A percentile compares a stretch with the other conserved stretches of the same genome.
These are phyloP conservation scores for Papilio dardanus DNA, from an alignment of 1,140 invertebrate genomes.

Conservation along the genomic window DNA sequence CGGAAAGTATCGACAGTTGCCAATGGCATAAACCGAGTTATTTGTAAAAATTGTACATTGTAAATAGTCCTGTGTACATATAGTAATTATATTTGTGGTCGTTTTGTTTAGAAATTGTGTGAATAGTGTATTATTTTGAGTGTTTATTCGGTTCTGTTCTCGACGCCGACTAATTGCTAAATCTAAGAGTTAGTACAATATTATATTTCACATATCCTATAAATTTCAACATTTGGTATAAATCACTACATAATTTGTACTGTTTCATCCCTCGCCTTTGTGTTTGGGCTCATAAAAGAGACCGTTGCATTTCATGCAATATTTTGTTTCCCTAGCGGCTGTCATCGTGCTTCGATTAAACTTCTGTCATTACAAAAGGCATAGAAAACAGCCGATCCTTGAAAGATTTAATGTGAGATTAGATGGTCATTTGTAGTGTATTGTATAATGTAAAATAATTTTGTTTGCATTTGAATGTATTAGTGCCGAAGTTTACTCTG, in stretches of 20 bases:
- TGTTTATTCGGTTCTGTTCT: constrained; percentile 79
- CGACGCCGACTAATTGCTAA: constrained; percentile 76
- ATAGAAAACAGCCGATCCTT: constrained; percentile 68
- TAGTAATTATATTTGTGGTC: constrained; percentile 83
- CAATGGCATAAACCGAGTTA: constrained; percentile 81
- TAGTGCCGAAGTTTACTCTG: constrained; percentile 53
- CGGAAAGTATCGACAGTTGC: constrained; percentile 80
- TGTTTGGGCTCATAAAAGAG: constrained; percentile 65
- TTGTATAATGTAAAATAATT: constrained; percentile 68
- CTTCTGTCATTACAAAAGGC: constrained; percentile 77
- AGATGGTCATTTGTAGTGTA: constrained; percentile 51
- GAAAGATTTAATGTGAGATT: constrained; percentile 64
- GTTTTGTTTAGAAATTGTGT: constrained; percentile 81
- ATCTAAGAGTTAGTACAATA: constrained; percentile 62
- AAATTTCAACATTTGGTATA: constrained; percentile 56
- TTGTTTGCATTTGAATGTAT: constrained; percentile 52
- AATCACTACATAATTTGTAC: constrained; percentile 48
- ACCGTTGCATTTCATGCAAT: constrained; percentile 71
- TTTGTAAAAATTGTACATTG: constrained; percentile 82
- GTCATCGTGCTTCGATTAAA: constrained; percentile 77
- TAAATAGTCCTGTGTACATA: constrained; percentile 83
- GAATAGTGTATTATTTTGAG: constrained; percentile 82
- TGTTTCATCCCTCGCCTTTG: constrained; percentile 60
- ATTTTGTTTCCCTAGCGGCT: constrained; percentile 78
- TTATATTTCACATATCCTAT: constrained; percentile 50